Evolutionary conservation across 2,888 invertebrate genomes (phyloP), one percentile per base, ranked within the genome.

Genomic region (Drosophila rellima): DNA sequence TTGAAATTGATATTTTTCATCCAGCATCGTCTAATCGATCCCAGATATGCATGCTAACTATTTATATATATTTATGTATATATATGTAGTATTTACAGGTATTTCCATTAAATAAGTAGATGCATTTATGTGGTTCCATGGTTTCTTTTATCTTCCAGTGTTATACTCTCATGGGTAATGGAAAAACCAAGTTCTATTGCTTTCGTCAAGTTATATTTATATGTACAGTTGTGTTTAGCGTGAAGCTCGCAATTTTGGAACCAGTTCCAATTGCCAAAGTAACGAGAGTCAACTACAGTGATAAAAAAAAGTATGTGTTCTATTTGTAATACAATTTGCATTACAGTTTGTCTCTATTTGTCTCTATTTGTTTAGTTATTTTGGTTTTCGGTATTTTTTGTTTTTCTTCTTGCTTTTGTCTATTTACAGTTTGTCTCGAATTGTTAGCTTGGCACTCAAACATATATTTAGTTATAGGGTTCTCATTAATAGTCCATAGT

Each of bases 361-460:
- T 70, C n/a, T 48, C 45, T 61, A 37, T 78, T 63, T 48, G 45
- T 67, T 52, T 50, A 17, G 17, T 57, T 33, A 18, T 54, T 26
- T 42, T 31, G 11, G 10, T 11, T 33, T 42, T 15, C n/a, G n/a
- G n/a, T 7, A 11, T 59, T 11, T 54, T 63, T 44, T 69, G 52
- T 35, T 69, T 20, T 48, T 50, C 56, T 35, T 63, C 57, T 69
- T 18, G 23, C 42, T 50, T 48, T 60, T 40, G 51, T 29, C 44
- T 79, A 74, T 84, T 67, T 88, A 82, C 76, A 75, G 57, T 74
- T 76, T 56, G 74, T 75, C 73, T 76, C 78, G 71, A 82, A 83
- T 88, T 91, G 77, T 89, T 91, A 92, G 91, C 91, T 91, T 91
- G 91, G 91, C 91, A 91, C 91, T 91, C 89, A 91, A 91, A 91